Percentiles rank a stretch among this genome's conserved stretches.
These are phyloP conservation scores for Neosalanx taihuensis DNA, from an alignment of 2,797 vertebrate species.

Conservation along the genomic window DNA sequence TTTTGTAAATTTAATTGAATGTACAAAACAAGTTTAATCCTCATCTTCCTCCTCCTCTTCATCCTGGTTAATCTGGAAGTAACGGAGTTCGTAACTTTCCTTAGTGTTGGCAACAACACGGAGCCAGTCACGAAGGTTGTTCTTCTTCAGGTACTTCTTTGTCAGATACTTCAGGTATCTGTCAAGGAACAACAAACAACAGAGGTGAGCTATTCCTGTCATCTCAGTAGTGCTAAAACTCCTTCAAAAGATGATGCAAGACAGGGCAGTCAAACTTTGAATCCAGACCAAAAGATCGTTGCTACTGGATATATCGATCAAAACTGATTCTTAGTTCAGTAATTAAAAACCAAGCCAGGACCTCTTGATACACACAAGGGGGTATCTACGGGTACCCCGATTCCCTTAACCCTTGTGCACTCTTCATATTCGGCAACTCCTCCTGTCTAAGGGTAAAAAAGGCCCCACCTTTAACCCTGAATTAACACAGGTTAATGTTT, in stretches of 20 bases:
- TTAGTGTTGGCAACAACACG: constrained; percentile 83
- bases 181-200: constrained; percentile 1
- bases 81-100: constrained; percentile 83
- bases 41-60: constrained; percentile 86
- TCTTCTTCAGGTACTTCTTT: constrained; percentile 87
- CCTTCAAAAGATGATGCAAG: neutral
- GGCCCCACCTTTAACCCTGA: too few relatives aligned
- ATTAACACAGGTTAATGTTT: too few relatives aligned
- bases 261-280: neutral
- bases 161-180: constrained; percentile 87
- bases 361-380: too few relatives aligned
- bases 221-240: neutral
- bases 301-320: neutral
- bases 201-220: neutral
- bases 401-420: too few relatives aligned
- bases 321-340: neutral
- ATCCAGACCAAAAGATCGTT: neutral
- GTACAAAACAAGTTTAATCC: constrained; percentile 81
- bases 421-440: too few relatives aligned
- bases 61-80: constrained; percentile 88
- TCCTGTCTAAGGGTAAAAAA: too few relatives aligned
- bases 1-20: constrained; percentile 78
- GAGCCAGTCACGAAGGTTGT: constrained; percentile 82
- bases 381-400: too few relatives aligned
- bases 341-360: too few relatives aligned